Evolutionary conservation across 2,888 invertebrate genomes (phyloP), one percentile per base, ranked within the genome.

Genomic region (Pardosa pseudoannulata): DNA sequence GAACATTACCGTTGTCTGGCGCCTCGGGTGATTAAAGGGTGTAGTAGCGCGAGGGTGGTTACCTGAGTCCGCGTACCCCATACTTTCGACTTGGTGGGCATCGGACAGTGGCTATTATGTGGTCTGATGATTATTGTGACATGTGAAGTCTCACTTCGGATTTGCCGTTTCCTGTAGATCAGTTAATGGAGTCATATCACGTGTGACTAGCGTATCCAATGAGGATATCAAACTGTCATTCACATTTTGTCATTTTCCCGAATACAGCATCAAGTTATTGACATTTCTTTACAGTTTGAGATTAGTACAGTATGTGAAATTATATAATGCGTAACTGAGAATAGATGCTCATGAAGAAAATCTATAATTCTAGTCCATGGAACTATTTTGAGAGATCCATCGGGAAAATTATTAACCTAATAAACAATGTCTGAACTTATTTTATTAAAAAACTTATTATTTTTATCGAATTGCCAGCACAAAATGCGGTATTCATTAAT

Each of bases 181-280:
- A 98, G 92, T 91, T 98, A 23, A 56, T 56, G 56, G 16, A 56
- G 36, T 7, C 9, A 36, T 23, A 23, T 56, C 56, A 23, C n/a
- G 23, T 23, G 56, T 23, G 56, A 56, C 23, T 23, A 56, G 23
- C 56, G 19, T 56, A 23, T 23, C 56, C 1, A 56, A 56, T 56
- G 13, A 11, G 23, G 3, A 23, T 1, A 23, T 56, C 5, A 5
- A 23, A 6, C 5, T 23, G 23, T 3, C 23, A 23, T 56, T 56
- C 23, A 23, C 23, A 56, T 23, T 56, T 56, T 46, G 46, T 2
- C 46, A 46, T 6, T 7, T 46, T n/a, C n/a, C n/a, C n/a, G n/a
- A n/a, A n/a, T n/a, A n/a, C n/a, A n/a, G n/a, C n/a, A n/a, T n/a
- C n/a, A n/a, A n/a, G n/a, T n/a, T n/a, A n/a, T n/a, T n/a, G n/a